A percentile compares a stretch with the other conserved stretches of the same genome.
Conservation (phyloP, 2,113 vertebrate species). For the Corvus hawaiiensis region DNA sequence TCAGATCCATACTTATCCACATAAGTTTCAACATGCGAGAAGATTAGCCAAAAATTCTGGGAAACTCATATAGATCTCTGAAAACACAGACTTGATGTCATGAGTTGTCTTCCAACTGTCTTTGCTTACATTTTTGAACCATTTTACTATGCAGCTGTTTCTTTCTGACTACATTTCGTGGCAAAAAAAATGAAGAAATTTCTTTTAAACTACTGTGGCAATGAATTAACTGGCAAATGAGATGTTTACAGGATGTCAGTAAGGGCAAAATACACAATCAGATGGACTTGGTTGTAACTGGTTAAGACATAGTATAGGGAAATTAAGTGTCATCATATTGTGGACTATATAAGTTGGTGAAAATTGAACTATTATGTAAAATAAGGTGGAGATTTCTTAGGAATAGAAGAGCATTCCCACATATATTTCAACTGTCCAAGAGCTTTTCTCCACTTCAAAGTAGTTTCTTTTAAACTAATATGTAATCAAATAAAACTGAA, state of each 20-base stretch:
- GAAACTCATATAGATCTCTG: background rate
- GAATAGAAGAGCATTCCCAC: background rate
- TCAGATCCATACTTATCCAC: background rate
- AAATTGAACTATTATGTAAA: background rate
- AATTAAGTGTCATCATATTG: background rate
- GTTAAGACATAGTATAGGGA: background rate
- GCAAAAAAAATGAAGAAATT: background rate
- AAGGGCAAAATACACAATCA: background rate
- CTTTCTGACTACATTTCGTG: background rate
- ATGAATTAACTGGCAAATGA: background rate
- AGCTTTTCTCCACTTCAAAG: background rate
- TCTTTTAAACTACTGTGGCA: background rate
- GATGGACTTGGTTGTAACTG: background rate
- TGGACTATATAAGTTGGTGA: background rate
- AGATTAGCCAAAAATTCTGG: background rate
- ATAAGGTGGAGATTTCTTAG: background rate
- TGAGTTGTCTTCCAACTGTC: background rate
- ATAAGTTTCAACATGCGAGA: background rate
- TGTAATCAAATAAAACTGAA: background rate
- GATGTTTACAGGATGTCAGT: background rate
- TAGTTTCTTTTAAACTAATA: background rate
- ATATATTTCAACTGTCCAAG: background rate
- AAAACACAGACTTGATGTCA: background rate
- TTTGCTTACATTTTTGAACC: background rate
- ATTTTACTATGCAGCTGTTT: background rate